Conservation (phyloP, 1,140 invertebrate genomes). For the Delia radicum region DNA sequence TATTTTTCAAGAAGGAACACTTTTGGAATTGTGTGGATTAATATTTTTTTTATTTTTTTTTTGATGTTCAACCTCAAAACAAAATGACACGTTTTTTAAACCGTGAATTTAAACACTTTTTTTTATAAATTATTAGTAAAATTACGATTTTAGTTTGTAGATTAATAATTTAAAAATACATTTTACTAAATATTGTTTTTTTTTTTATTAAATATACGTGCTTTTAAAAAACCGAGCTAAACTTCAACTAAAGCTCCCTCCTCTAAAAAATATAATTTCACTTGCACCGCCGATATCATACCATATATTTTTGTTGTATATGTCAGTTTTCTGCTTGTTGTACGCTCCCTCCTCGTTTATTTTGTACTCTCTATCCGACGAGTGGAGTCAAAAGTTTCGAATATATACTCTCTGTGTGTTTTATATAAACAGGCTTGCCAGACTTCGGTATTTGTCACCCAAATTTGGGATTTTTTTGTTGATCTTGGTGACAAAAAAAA, state of each 20-base stretch:
- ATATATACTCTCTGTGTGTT: no score
- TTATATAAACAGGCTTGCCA: no score
- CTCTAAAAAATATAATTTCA: slow-evolving; percentile 7
- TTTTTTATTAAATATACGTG: neutral
- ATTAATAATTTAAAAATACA: neutral
- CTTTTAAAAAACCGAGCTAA: slow-evolving; percentile 22
- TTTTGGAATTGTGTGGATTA: no score
- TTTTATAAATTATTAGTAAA: neutral
- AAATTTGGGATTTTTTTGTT: no score
- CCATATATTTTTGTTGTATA: neutral
- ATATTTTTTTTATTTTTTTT: no score
- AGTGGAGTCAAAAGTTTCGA: no score
- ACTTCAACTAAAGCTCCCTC: slow-evolving; percentile 22
- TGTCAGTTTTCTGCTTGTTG: no score
- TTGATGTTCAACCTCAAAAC: neutral
- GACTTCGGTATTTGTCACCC: no score
- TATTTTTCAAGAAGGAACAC: no score
- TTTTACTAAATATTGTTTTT: neutral
- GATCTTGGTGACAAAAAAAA: no score
- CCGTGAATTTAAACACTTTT: neutral
- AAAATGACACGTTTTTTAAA: neutral
- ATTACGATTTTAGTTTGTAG: neutral
- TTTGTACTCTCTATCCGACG: no score
- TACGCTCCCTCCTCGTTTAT: neutral
- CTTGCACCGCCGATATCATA: slow-evolving; percentile 11